These are phyloP conservation scores for Drosophila helvetica DNA, from an alignment of 2,888 invertebrate genomes.

Conservation along the genomic window DNA sequence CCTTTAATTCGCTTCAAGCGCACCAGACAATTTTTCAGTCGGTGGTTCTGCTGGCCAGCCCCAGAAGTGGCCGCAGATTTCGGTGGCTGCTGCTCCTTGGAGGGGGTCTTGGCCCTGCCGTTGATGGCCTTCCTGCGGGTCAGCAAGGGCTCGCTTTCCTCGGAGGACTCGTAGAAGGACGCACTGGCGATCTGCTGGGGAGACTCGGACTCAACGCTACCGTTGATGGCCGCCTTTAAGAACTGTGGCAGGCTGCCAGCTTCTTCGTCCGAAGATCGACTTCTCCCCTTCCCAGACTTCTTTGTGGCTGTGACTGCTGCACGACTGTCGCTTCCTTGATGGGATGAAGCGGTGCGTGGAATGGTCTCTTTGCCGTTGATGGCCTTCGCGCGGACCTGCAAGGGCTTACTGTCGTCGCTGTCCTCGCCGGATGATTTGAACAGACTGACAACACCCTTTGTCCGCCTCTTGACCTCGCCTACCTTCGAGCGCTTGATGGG, in stretches of 20 bases:
- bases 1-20: constrained; percentile 62
- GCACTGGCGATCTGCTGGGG: not conserved
- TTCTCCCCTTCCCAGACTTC: not conserved
- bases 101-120: not conserved
- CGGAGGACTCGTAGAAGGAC: not conserved
- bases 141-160: not conserved
- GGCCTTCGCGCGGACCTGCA: not conserved
- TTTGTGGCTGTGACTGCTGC: not conserved
- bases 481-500: not conserved
- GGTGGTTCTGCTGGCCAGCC: not conserved
- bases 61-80: not conserved
- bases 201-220: not conserved
- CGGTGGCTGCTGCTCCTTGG: constrained; percentile 4
- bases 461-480: not conserved
- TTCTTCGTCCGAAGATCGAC: not conserved
- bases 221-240: not conserved
- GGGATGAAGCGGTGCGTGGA: not conserved
- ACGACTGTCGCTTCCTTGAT: not conserved
- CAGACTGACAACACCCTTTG: not conserved
- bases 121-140: not conserved
- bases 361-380: not conserved
- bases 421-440: not conserved
- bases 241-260: not conserved
- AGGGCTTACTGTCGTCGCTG: not conserved
- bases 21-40: constrained; percentile 61